Evolutionary conservation across 2,888 invertebrate genomes (phyloP), one percentile per base, ranked within the genome.

Genomic region (Drosophila lacicola): DNA sequence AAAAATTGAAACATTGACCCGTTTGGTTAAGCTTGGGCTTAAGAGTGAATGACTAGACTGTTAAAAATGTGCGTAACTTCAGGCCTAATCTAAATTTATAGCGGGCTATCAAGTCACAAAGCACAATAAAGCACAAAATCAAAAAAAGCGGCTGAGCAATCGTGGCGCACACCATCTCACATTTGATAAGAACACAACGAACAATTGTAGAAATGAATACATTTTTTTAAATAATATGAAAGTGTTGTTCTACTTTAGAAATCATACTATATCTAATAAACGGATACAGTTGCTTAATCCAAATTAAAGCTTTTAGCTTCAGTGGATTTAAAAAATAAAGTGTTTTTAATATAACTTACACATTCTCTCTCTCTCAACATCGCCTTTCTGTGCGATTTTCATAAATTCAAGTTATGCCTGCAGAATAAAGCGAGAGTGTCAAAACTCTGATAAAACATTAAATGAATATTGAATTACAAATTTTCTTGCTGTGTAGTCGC

Each of bases 61-160:
- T 63, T 41, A 50, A 49, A 61, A 54, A 51, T 74, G 71, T 69
- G 85, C 70, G 70, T 50, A 74, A 77, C 67, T 82, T 74, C 67
- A 78, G 56, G 70, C 65, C 70, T 74, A 80, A 82, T 70, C 69
- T 62, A 74, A 78, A 82, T 86, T 80, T 80, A 82, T 80, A 55
- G 80, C 53, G 71, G 78, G 61, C 70, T 75, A 80, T 71, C 62
- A 68, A 69, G 78, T 63, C 70, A 42, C 61, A 53, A 25, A 49
- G 47, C 39, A 66, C 57, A 41, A 74, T 44, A 56, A 64, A 37
- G 19, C 39, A 56, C 17, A 41, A 60, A 50, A 45, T 56, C 47
- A 68, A 76, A 81, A 66, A 81, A 66, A 61, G 46, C 45, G 42
- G 39, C 55, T 50, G 55, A 47, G 29, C 9, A 58, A 55, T 58